Evolutionary conservation across 1,140 invertebrate genomes (phyloP).

Genomic region (Melipona quadrifasciata): DNA sequence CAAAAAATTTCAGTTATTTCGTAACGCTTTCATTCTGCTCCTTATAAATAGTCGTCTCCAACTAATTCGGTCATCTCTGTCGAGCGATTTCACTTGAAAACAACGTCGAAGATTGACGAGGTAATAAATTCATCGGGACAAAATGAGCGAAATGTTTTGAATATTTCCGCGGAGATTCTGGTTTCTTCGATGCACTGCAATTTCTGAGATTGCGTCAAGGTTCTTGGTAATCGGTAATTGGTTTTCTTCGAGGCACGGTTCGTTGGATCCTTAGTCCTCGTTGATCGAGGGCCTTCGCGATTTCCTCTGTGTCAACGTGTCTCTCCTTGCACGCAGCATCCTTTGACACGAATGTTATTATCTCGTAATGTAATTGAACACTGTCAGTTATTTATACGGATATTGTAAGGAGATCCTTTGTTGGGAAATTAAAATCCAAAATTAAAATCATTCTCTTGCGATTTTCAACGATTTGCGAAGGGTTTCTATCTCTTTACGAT

Average conservation of each 20-base stretch:
- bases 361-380: background rate
- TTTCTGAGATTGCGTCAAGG: slow-evolving; percentile 45
- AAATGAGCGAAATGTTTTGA: background rate
- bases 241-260: slow-evolving; percentile 48
- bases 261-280: slow-evolving; percentile 48
- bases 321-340: slow-evolving; percentile 25
- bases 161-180: background rate
- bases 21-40: too few relatives aligned
- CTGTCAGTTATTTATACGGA: background rate
- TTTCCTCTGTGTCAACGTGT: slow-evolving; percentile 40
- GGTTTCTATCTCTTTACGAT: too few relatives aligned
- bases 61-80: background rate
- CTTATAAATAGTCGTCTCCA: background rate
- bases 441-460: too few relatives aligned
- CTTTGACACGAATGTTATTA: background rate
- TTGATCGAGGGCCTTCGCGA: slow-evolving; percentile 51
- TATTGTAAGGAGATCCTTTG: too few relatives aligned
- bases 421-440: too few relatives aligned
- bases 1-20: too few relatives aligned
- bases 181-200: background rate
- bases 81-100: slow-evolving; percentile 8
- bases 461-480: too few relatives aligned
- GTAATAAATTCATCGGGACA: background rate
- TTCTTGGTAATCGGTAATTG: slow-evolving; percentile 41
- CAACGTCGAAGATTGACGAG: background rate